A percentile compares a stretch with the other conserved stretches of the same genome.
Conservation (phyloP, 2,113 vertebrate species). For the Dascyllus trimaculatus region DNA sequence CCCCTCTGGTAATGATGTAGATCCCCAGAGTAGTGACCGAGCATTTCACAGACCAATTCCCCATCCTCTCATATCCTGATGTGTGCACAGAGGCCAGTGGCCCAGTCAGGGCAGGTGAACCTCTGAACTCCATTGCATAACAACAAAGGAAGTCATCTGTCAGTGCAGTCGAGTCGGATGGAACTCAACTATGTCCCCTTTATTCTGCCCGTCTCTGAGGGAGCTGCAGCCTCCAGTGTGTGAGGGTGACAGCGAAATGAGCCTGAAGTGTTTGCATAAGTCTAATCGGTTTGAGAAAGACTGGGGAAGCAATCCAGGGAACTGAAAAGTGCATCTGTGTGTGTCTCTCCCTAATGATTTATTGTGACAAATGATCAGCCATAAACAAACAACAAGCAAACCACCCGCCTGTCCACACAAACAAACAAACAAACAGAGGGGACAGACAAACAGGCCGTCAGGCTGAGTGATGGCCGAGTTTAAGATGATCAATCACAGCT, state of each 20-base stretch:
- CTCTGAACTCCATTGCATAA: conserved; percentile 73
- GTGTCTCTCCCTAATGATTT: conserved; percentile 68
- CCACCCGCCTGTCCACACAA: conserved; percentile 68
- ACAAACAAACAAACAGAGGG: conserved; percentile 72
- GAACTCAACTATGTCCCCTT: conserved; percentile 52
- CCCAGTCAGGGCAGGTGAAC: conserved; percentile 62
- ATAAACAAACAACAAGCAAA: conserved; percentile 78
- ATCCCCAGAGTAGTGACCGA: conserved; percentile 54
- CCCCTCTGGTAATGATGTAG: conserved; percentile 18
- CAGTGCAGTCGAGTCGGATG: conserved; percentile 57
- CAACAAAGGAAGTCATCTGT: conserved; percentile 76
- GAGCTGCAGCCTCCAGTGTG: conserved; percentile 48
- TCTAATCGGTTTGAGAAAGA: conserved; percentile 64
- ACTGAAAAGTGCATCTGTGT: conserved; percentile 34
- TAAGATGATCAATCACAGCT: conserved; percentile 68
- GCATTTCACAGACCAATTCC: conserved; percentile 56
- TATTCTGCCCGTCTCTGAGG: conserved; percentile 36
- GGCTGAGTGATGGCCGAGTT: conserved; percentile 39
- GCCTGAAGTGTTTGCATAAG: conserved; percentile 68
- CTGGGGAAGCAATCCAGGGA: conserved; percentile 39
- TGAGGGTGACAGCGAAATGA: conserved; percentile 47
- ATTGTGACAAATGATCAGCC: conserved; percentile 80
- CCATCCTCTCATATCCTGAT: conserved; percentile 58
- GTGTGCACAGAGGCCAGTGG: conserved; percentile 55
- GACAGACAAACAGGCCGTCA: conserved; percentile 63